Evolutionary conservation across 1,140 invertebrate species (phyloP).

Genomic region (Elymnias hypermnestra): DNA sequence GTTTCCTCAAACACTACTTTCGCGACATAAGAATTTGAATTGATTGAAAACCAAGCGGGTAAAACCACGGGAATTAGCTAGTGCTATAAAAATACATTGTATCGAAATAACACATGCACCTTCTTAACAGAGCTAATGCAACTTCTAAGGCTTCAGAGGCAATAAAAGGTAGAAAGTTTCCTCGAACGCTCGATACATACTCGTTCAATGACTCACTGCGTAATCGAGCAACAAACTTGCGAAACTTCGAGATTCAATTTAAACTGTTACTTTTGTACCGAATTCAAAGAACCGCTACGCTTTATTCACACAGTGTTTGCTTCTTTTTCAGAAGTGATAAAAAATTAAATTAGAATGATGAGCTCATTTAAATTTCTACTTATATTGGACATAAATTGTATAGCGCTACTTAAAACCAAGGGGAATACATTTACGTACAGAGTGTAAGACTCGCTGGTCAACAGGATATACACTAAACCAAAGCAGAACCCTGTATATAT

Average conservation of each 20-base stretch:
- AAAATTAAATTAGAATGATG: background rate
- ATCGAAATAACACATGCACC: constrained; percentile 19
- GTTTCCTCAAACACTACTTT: no score
- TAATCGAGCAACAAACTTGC: constrained; percentile 37
- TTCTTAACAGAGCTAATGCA: constrained; percentile 31
- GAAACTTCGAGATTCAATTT: constrained; percentile 28
- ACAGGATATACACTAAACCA: no score
- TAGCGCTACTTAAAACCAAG: background rate
- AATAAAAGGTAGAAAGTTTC: constrained; percentile 42
- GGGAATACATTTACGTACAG: no score
- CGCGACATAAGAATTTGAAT: no score
- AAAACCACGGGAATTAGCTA: no score
- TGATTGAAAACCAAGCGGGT: no score
- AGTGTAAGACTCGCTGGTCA: no score
- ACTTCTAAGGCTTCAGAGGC: constrained; percentile 43
- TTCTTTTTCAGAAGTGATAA: background rate
- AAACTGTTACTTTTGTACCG: constrained; percentile 26
- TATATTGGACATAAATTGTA: background rate
- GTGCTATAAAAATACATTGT: no score
- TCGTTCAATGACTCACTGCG: constrained; percentile 40
- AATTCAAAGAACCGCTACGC: constrained; percentile 22
- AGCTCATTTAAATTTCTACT: background rate
- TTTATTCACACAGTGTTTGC: background rate
- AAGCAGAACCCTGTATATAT: no score
- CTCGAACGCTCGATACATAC: constrained; percentile 32